Conservation (phyloP, 2,113 vertebrate species). For the Rhea pennata region DNA sequence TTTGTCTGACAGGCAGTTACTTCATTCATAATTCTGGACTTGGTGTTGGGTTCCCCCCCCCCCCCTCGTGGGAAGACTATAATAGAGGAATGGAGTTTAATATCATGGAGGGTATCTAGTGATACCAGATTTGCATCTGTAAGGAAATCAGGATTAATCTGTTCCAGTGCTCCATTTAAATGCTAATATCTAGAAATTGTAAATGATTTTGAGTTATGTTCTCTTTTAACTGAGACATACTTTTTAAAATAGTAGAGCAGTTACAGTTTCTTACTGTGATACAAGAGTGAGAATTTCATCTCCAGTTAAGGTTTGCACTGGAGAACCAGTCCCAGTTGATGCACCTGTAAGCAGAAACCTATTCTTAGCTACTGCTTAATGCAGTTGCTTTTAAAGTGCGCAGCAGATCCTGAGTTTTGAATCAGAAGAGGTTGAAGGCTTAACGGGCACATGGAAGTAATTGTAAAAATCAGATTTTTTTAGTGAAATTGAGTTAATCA, state of each 20-base stretch:
- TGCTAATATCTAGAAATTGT: not conserved
- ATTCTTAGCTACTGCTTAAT: not conserved
- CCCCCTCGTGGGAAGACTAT: not conserved
- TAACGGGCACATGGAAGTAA: not conserved
- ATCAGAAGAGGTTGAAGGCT: not conserved
- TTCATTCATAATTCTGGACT: not conserved
- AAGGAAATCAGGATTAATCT: not conserved
- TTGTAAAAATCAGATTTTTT: not conserved
- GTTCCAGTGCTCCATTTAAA: not conserved
- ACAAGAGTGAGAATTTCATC: not conserved
- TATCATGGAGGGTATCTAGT: not conserved
- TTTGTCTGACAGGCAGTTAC: not conserved
- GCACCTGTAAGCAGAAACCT: not conserved
- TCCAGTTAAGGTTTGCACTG: not conserved
- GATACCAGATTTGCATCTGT: accelerated
- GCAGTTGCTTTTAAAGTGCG: not conserved
- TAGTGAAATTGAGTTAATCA: not conserved
- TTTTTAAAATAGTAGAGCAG: not conserved
- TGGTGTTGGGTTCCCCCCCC: not conserved
- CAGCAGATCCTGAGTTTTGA: not conserved
- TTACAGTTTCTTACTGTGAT: not conserved
- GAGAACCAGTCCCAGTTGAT: too few species aligned
- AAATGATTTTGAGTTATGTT: not conserved
- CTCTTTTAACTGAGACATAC: not conserved
- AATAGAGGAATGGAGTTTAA: not conserved